Evolutionary conservation across 1,140 invertebrate species (phyloP).

Genomic region (Heterodera schachtii): DNA sequence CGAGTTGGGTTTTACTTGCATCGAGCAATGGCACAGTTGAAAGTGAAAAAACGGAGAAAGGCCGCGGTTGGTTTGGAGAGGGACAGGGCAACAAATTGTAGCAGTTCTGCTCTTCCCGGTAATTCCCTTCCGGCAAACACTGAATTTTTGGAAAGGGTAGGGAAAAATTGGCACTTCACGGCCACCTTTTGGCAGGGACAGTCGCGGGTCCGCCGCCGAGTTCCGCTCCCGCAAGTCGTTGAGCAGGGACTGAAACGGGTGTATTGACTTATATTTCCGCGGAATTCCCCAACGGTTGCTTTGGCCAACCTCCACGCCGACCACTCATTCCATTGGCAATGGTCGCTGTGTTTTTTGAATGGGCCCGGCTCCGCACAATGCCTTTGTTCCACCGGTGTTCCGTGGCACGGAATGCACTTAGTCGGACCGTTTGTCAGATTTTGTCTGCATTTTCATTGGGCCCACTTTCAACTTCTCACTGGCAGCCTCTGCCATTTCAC

Average conservation of each 20-base stretch:
- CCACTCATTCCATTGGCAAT: conserved; percentile 27
- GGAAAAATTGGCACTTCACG: background rate
- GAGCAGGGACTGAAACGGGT: conserved; percentile 19
- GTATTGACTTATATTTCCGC: background rate
- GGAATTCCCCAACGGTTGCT: background rate
- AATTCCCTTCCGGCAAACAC: background rate
- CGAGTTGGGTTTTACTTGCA: background rate
- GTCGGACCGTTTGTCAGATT: background rate
- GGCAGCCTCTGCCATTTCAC: background rate
- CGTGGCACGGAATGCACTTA: conserved; percentile 13
- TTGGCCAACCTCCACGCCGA: conserved; percentile 20
- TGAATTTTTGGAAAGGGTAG: background rate
- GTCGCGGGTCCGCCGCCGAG: background rate
- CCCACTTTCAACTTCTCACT: background rate
- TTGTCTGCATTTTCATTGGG: background rate
- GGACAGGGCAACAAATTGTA: conserved; percentile 27
- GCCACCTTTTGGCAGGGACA: conserved; percentile 11
- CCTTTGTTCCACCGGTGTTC: conserved; percentile 22
- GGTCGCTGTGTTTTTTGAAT: background rate
- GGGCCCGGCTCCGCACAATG: background rate
- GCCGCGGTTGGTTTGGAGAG: background rate
- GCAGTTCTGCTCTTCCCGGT: conserved; percentile 12
- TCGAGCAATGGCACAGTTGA: background rate
- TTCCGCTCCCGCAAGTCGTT: conserved; percentile 25
- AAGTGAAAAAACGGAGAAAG: background rate